Conservation (phyloP, 1,140 invertebrate species). For the Cydia pomonella region DNA sequence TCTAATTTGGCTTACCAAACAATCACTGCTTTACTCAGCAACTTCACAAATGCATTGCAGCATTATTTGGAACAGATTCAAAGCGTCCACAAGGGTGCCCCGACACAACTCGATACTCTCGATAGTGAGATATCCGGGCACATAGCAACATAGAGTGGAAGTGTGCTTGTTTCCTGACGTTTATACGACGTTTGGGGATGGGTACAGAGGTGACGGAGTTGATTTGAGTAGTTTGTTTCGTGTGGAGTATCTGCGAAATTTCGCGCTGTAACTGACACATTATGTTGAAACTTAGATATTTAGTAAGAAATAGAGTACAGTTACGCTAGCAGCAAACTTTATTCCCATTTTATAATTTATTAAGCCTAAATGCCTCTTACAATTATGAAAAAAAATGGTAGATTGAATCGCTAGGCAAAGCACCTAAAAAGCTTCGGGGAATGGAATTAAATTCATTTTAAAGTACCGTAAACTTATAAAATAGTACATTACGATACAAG, state of each 20-base stretch:
- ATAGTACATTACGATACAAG: too few relatives aligned
- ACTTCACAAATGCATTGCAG: not conserved
- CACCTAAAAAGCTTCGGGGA: too few relatives aligned
- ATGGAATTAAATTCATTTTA: too few relatives aligned
- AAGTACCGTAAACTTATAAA: too few relatives aligned
- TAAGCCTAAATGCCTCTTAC: too few relatives aligned
- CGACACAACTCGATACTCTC: not conserved
- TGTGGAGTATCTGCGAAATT: not conserved
- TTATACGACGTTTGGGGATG: not conserved
- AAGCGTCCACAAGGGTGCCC: not conserved
- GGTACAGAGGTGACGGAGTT: not conserved
- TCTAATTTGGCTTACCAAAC: too few relatives aligned
- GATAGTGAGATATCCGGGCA: not conserved
- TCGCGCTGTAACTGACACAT: not conserved
- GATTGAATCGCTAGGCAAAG: too few relatives aligned
- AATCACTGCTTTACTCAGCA: not conserved
- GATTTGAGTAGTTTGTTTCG: constrained; percentile 6
- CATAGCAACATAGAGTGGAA: not conserved
- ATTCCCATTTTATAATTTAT: too few relatives aligned
- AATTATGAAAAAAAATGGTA: too few relatives aligned
- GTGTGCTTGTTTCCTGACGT: not conserved
- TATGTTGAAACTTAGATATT: not conserved
- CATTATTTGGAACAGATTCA: constrained; percentile 3
- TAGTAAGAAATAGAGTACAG: too few relatives aligned
- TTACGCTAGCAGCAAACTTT: too few relatives aligned